Base-by-base conservation (phyloP, 2,797 vertebrate species). In the Mareca strepera region DNA sequence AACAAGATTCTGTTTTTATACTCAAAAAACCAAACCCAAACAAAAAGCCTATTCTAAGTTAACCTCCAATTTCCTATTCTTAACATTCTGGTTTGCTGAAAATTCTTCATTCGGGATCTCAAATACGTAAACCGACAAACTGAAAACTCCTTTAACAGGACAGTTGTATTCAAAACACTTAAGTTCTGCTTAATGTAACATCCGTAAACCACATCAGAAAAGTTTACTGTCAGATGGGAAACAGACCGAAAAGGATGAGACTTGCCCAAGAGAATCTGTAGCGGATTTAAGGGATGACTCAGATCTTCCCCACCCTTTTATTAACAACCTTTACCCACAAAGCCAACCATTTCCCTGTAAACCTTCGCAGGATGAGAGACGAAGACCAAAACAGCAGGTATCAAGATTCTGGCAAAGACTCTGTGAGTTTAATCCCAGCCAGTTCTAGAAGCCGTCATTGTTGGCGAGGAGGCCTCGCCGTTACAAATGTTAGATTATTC, bases 301-400 rank as follows among this genome's bases (percentile, higher is more conserved):
- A 39, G 28, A 74, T 31, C 22, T 56, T 63, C 82, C 84, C 44
- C 93, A 69, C 78, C 88, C 90, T 68, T 44, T 33, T 33, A 8
- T 17, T 28, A 41, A 56, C 66, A 84, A 21, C 74, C 50, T 39
- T 84, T 63, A 37, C 66, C 44, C 66, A 62, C 52, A 39, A 16
- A 7, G 13, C 37, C 84, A 86, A 69, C 46, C 58, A 11, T 58
- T 50, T 20, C 80, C 82, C 93, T 10, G 48, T 4, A 60, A 53
- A 5, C 86, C 76, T 28, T 4, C 9, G 17, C 15, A 2, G 67
- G 69, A 46, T 28, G 82, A 76, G 80, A 63, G 20, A 59, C 6
- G 1, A 28, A 41, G 73, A 82, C 74, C 88, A 83, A 67, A 94
- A 41, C 95, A 95, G 93, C 95, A 95, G 92, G 94, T 93, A 92